Conservation (phyloP, 1,140 invertebrate genomes). For the Anoplophora glabripennis region DNA sequence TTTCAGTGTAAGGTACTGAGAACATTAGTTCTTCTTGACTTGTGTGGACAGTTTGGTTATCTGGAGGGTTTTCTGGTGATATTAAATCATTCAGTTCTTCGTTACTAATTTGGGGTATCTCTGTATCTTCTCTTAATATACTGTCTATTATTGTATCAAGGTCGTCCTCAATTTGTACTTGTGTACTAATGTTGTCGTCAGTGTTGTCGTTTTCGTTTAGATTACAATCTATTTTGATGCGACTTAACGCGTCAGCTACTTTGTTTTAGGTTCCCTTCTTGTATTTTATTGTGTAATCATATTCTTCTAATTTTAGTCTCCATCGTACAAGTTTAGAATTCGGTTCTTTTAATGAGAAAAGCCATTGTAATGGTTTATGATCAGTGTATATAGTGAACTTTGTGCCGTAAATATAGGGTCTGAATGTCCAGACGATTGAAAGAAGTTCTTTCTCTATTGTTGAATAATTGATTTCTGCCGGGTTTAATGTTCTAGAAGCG, state of each 20-base stretch:
- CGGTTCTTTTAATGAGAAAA: background rate
- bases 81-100: too few relatives aligned
- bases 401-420: background rate
- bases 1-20: too few relatives aligned
- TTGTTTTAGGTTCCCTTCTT: background rate
- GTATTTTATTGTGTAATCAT: background rate
- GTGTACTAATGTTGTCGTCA: too few relatives aligned
- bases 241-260: background rate
- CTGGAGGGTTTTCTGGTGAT: too few relatives aligned
- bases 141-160: too few relatives aligned
- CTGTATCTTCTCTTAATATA: too few relatives aligned
- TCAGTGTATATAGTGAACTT: too few relatives aligned
- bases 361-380: background rate
- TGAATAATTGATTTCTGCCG: background rate
- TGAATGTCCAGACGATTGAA: background rate
- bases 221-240: slow-evolving; percentile 4
- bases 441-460: background rate
- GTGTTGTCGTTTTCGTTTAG: background rate
- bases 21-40: too few relatives aligned
- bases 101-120: too few relatives aligned
- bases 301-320: background rate
- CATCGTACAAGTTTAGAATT: background rate
- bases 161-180: too few relatives aligned
- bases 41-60: too few relatives aligned
- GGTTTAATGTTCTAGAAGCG: too few relatives aligned